phyloP scores from a whole-genome alignment of 2,888 invertebrate genomes.

The Polydrusus pterygomalis region DNA sequence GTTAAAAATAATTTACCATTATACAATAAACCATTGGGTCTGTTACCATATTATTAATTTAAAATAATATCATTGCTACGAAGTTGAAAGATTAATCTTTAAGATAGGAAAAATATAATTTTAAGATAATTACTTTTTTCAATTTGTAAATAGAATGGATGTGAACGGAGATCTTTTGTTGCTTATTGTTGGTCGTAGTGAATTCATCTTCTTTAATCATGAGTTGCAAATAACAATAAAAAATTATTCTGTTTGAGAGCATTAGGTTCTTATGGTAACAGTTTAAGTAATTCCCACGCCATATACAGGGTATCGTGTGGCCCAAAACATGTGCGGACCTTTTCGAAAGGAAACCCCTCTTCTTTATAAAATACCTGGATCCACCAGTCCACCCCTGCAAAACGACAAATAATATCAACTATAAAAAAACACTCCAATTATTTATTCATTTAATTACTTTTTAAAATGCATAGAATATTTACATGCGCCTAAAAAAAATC shows the following conservation, averaged over 20 bases:
- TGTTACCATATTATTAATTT: slow-evolving; percentile 14
- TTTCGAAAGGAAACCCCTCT: too few species aligned
- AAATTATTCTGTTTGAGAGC: too few species aligned
- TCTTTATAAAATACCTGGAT: too few species aligned
- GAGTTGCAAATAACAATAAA: too few species aligned
- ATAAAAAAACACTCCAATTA: neutral
- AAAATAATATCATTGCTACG: slow-evolving; percentile 7
- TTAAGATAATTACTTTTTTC: neutral
- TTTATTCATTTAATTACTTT: neutral
- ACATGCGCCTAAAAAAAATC: neutral
- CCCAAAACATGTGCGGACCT: too few species aligned
- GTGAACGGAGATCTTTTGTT: neutral
- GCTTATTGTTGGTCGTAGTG: too few species aligned
- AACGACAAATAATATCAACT: neutral
- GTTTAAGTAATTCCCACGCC: too few species aligned
- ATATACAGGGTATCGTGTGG: too few species aligned
- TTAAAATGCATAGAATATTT: neutral
- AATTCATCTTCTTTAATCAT: too few species aligned
- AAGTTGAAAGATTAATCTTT: neutral
- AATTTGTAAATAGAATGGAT: neutral
- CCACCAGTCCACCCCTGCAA: neutral
- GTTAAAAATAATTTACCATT: slow-evolving; percentile 2
- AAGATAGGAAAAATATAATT: neutral
- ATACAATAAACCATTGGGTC: neutral
- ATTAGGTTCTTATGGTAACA: too few species aligned